phyloP scores from a whole-genome alignment of 2,113 vertebrate genomes.

The Siphamia tubifer region DNA sequence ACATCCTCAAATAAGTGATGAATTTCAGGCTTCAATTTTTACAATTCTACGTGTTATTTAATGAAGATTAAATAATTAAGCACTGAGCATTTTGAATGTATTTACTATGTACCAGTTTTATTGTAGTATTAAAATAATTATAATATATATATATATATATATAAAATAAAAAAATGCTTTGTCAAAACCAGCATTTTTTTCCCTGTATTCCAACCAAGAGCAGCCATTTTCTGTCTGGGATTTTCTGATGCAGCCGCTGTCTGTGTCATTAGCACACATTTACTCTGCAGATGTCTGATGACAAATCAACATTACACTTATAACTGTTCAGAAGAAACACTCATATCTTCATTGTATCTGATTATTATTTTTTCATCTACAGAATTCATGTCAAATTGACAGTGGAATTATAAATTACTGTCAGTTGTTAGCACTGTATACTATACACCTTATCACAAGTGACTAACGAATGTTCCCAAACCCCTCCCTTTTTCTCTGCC shows the following conservation, averaged over 20 bases:
- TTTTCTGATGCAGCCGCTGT: slow-evolving; percentile 4
- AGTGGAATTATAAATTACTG: slow-evolving; percentile 6
- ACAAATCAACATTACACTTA: not conserved
- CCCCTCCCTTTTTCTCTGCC: not conserved
- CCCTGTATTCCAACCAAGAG: not conserved
- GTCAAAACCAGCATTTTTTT: not conserved
- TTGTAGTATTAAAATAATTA: too few species aligned
- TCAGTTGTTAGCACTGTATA: slow-evolving; percentile 1
- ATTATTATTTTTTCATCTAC: not conserved
- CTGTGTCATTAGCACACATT: slow-evolving; percentile 10
- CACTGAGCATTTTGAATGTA: too few species aligned
- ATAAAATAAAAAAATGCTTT: too few species aligned
- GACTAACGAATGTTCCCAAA: slow-evolving; percentile 26
- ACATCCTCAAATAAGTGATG: too few species aligned
- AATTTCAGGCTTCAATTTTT: too few species aligned
- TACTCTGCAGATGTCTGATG: not conserved
- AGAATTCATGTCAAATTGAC: slow-evolving; percentile 31
- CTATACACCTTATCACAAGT: slow-evolving; percentile 51
- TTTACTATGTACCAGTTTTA: too few species aligned
- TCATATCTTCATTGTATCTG: slow-evolving; percentile 5
- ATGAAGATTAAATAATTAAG: too few species aligned
- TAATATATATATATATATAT: too few species aligned
- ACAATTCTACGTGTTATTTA: too few species aligned
- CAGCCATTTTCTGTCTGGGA: slow-evolving; percentile 57
- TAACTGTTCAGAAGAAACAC: not conserved